Evolutionary conservation across 2,113 vertebrate species (phyloP).

Genomic region (Corythornis madagascariensis): DNA sequence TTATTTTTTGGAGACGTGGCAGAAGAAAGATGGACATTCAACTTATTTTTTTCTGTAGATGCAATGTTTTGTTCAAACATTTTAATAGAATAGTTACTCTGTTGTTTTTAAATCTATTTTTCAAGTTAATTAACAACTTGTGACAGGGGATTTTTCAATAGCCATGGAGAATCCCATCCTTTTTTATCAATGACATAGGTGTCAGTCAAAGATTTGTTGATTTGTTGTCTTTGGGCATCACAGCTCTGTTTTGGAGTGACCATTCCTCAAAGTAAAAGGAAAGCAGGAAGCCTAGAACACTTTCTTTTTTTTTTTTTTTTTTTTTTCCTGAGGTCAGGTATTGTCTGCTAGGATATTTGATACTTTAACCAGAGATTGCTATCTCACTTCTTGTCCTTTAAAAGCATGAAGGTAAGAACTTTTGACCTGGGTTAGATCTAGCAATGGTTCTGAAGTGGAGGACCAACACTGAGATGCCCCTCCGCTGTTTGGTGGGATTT

Average conservation of each 20-base stretch:
- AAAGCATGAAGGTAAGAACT: background rate
- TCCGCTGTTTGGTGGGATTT: background rate
- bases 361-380: background rate
- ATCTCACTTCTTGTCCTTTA: background rate
- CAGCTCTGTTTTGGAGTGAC: background rate
- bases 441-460: background rate
- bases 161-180: background rate
- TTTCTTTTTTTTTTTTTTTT: background rate
- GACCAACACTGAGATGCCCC: background rate
- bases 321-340: background rate
- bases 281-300: background rate
- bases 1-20: slow-evolving; percentile 30
- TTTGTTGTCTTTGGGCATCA: background rate
- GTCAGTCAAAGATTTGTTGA: background rate
- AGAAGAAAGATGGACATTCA: slow-evolving; percentile 38
- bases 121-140: slow-evolving; percentile 7
- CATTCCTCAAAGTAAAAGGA: background rate
- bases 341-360: background rate
- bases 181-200: background rate
- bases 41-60: slow-evolving; percentile 19
- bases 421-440: background rate
- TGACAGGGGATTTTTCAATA: slow-evolving; percentile 22
- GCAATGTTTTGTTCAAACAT: slow-evolving; percentile 33
- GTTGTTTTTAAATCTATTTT: slow-evolving; percentile 29
- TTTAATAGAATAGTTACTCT: slow-evolving; percentile 33